Evolutionary conservation across 2,113 vertebrate species (phyloP), one percentile per base, ranked within the genome.

Genomic region (Rhineura floridana): DNA sequence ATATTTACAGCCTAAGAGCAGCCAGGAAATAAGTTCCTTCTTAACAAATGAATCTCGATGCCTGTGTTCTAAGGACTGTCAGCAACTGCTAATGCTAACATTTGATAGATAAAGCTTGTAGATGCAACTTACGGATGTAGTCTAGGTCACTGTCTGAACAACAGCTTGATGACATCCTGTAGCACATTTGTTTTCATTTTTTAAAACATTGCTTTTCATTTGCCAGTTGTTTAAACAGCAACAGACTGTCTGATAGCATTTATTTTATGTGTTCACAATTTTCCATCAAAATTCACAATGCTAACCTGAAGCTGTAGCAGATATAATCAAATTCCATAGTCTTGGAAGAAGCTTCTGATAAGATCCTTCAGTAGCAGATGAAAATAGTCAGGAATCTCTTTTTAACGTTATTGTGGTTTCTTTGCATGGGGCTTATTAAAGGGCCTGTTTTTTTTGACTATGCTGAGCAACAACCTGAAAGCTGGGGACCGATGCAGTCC

Each of bases 311-410:
- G 12, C 69, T 79, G 39, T 28, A 48, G 42, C 0, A 72, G 75
- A 44, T 72, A 23, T 0, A 62, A 50, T 46, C 39, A 11, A 28
- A 23, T 87, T 69, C 28, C 76, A 19, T n/a, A 46, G 55, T 65
- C 42, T 44, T 87, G 39, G n/a, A 25, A 36, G 3, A 50, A 46
- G 3, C 19, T 50, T 1, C 63, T 72, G 50, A 42, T 89, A 76
- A 87, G 67, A 21, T 15, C 79, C 70, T 87, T 13, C 30, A 48
- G 30, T 73, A 81, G 73, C 52, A 81, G 9, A 84, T 48, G 0
- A 87, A 91, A 90, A 79, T 89, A 86, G 39, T 87, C 48, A 39
- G 39, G 72, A 85, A 83, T 85, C n/a, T 2, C 25, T 69, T 55
- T 85, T 88, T 84, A 87, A 82, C 0, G 0, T 65, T 81, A 77